These are phyloP conservation scores for Notospermus geniculatus DNA, from an alignment of 1,140 invertebrate species.

Conservation along the genomic window DNA sequence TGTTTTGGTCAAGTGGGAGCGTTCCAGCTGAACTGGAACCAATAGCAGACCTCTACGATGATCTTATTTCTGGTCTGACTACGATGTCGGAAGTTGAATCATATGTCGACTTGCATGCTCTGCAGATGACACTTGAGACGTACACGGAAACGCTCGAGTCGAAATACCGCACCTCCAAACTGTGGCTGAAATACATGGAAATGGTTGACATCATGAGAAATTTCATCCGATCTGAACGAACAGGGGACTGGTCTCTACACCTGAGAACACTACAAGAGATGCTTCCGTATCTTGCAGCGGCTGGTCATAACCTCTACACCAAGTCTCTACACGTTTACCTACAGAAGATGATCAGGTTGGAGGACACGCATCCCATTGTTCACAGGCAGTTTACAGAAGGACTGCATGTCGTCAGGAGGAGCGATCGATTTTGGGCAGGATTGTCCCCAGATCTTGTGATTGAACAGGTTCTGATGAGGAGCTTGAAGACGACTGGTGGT, in stretches of 20 bases:
- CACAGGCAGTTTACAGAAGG: constrained; percentile 34
- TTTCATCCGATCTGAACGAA: constrained; percentile 34
- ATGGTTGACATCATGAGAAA: constrained; percentile 29
- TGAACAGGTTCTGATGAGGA: constrained; percentile 30
- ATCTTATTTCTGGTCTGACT: neutral
- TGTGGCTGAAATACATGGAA: constrained; percentile 36
- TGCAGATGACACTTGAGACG: too few relatives aligned
- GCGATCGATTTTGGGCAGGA: constrained; percentile 54
- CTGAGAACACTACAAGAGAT: constrained; percentile 38
- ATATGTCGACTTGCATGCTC: neutral
- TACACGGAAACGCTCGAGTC: too few relatives aligned
- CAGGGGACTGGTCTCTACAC: constrained; percentile 31
- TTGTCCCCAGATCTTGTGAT: constrained; percentile 48
- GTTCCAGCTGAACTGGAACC: neutral
- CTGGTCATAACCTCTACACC: constrained; percentile 54
- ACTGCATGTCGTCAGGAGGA: constrained; percentile 25
- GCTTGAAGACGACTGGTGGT: constrained; percentile 54
- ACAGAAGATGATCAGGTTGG: constrained; percentile 51
- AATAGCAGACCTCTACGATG: too few relatives aligned
- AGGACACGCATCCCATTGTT: constrained; percentile 16
- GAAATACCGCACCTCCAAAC: constrained; percentile 11
- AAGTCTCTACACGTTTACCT: too few relatives aligned
- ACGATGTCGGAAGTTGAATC: neutral
- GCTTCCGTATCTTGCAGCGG: constrained; percentile 54
- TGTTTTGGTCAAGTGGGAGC: neutral